Evolutionary conservation across 2,113 vertebrate species (phyloP).

Genomic region (Pseudopodoces humilis): DNA sequence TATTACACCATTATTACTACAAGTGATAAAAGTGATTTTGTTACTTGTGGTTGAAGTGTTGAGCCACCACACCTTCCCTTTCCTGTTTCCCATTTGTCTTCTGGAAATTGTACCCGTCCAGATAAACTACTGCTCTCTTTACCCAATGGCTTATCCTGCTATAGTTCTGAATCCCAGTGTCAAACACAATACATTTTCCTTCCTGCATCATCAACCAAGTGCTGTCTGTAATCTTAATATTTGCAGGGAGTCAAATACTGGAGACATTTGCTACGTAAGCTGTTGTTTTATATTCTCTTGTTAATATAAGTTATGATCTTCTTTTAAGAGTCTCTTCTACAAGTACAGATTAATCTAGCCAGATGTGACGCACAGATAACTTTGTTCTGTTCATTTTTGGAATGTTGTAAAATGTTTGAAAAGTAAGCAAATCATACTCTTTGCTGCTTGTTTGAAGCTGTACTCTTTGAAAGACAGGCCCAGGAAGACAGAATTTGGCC

Average conservation of each 20-base stretch:
- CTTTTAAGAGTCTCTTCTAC: background rate
- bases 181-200: background rate
- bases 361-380: background rate
- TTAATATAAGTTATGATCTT: background rate
- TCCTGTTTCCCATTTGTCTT: background rate
- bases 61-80: background rate
- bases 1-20: background rate
- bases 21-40: background rate
- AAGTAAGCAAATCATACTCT: background rate
- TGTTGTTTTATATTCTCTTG: background rate
- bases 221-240: background rate
- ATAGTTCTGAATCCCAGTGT: background rate
- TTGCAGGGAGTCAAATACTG: background rate
- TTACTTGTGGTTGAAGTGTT: background rate
- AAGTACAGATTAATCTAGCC: background rate
- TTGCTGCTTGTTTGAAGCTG: background rate
- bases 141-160: background rate
- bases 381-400: conserved; percentile 11
- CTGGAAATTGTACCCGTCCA: background rate
- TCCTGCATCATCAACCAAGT: background rate
- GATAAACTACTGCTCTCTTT: background rate
- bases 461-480: background rate
- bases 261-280: background rate
- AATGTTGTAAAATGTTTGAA: background rate
- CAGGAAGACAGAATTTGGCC: background rate